Base-by-base conservation (phyloP, 2,113 vertebrate species). In the Thinocorus orbignyianus region DNA sequence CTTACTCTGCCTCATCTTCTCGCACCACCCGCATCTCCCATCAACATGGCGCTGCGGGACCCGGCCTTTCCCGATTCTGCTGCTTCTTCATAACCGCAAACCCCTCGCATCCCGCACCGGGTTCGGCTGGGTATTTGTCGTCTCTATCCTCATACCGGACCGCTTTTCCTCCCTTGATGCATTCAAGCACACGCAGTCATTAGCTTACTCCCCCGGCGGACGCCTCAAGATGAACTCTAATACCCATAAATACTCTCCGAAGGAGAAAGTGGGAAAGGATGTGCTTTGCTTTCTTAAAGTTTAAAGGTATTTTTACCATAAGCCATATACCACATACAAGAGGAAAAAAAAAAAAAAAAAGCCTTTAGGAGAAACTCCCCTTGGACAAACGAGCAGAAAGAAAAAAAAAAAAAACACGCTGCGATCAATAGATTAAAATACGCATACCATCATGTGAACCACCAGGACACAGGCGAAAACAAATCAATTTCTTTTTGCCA, bases 181-280 rank as follows among this genome's bases (percentile, higher is more conserved):
- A 3, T 1, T 12, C 57, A 6, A 9, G 18, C 60, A 13, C 86
- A 14, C 12, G 42, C 72, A 41, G 52, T 7, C 86, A 48, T 37
- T 7, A 65, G 28, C 51, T n/a, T 66, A 6, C 57, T 9, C 26
- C 25, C 1, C 42, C 0, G 72, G 2, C 2, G 54, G 71, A 44
- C 51, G 35, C 14, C 25, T 22, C 79, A 1, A 1, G 54, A 7
- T 3, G 5, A 49, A 5, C 18, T 7, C 2, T 2, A 28, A 11
- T 2, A 7, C 23, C 13, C 31, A 17, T 17, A 42, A 60, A 42
- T 13, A 37, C 44, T 51, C 46, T 26, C 30, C 20, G 2, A 6
- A 3, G 1, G 12, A 5, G 4, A 6, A 2, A 6, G 3, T 11
- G 24, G 9, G 10, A 15, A n/a, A 46, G 10, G 5, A 17, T 4